These are phyloP conservation scores for Leptopilina boulardi DNA, from an alignment of 1,140 invertebrate genomes.

Conservation along the genomic window DNA sequence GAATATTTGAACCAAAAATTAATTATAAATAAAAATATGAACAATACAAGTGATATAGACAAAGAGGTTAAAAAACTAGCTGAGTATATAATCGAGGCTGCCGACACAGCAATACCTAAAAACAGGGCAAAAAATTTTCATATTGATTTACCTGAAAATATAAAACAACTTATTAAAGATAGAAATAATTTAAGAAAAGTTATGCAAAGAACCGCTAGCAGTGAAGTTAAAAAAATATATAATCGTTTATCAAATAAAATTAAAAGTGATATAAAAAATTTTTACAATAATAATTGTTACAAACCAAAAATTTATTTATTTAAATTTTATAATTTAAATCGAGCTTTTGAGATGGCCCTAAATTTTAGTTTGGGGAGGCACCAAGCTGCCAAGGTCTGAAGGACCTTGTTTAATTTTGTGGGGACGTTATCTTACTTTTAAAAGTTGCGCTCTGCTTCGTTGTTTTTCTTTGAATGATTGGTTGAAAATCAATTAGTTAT, in stretches of 20 bases:
- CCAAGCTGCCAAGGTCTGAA: no score
- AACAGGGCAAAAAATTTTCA: neutral
- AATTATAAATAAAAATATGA: neutral
- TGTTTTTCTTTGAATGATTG: no score
- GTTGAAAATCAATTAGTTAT: no score
- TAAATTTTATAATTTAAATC: no score
- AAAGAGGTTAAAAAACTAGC: neutral
- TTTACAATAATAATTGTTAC: constrained; percentile 30
- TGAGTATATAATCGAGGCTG: neutral
- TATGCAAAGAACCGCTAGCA: neutral
- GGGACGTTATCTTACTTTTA: no score
- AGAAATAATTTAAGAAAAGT: neutral
- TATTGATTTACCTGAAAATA: neutral
- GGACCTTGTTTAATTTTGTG: no score
- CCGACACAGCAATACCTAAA: neutral
- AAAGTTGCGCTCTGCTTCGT: no score
- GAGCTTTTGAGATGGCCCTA: no score
- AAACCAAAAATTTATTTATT: no score
- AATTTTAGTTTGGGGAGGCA: no score
- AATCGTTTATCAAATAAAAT: constrained; percentile 22
- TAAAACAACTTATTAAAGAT: neutral
- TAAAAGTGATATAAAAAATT: constrained; percentile 35
- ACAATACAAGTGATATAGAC: neutral
- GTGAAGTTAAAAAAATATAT: neutral
- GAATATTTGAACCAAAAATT: neutral